Percentiles rank a stretch among this genome's conserved stretches.
These are phyloP conservation scores for Popillia japonica DNA, from an alignment of 1,140 invertebrate species.

Conservation along the genomic window DNA sequence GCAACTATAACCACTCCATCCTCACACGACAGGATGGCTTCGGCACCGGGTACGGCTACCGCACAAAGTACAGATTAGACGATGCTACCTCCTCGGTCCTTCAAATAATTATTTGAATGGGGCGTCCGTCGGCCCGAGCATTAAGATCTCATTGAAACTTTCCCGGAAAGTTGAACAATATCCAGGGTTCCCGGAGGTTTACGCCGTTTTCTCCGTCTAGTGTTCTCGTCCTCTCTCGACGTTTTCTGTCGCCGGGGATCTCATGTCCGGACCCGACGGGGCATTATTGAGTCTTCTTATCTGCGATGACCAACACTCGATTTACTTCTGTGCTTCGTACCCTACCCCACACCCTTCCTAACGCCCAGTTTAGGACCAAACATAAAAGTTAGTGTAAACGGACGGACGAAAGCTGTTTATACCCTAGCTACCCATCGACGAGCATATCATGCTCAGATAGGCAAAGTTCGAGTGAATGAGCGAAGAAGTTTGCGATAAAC, in stretches of 20 bases:
- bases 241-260: background rate
- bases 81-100: background rate
- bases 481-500: background rate
- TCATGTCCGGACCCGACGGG: background rate
- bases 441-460: background rate
- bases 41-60: background rate
- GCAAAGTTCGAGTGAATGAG: background rate
- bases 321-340: background rate
- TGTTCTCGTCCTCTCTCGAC: background rate
- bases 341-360: too few relatives aligned
- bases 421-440: background rate
- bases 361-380: background rate
- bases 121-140: slow-evolving; percentile 9
- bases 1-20: background rate
- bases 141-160: slow-evolving; percentile 19
- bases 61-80: background rate
- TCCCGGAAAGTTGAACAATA: slow-evolving; percentile 14
- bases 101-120: slow-evolving; percentile 9
- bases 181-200: background rate
- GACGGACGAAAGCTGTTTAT: slow-evolving; percentile 9
- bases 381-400: slow-evolving; percentile 18
- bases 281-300: slow-evolving; percentile 15
- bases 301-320: background rate
- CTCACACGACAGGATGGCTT: background rate
- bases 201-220: background rate